Evolutionary conservation across 2,113 vertebrate species (phyloP).

Genomic region (Eolophus roseicapilla): DNA sequence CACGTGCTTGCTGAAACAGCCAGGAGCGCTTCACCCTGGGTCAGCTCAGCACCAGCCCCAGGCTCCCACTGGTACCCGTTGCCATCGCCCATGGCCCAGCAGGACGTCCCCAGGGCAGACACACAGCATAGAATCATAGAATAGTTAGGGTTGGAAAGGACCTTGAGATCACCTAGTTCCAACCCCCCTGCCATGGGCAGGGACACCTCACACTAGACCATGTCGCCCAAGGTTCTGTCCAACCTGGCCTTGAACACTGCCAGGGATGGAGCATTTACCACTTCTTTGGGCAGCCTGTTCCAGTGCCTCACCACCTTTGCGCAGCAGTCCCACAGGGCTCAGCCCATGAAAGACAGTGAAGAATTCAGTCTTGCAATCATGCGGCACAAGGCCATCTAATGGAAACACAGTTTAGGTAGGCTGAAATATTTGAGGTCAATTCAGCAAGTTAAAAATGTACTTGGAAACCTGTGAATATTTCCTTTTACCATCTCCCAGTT

Average conservation of each 20-base stretch:
- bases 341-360: not conserved
- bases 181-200: too few species aligned
- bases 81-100: not conserved
- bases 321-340: not conserved
- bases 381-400: not conserved
- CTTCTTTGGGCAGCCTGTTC: not conserved
- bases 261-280: not conserved
- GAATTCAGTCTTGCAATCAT: not conserved
- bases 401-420: not conserved
- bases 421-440: not conserved
- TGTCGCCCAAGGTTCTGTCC: not conserved
- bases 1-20: not conserved
- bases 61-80: not conserved
- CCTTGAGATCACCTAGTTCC: not conserved
- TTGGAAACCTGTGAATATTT: not conserved
- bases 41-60: not conserved
- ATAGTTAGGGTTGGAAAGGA: not conserved
- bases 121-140: not conserved
- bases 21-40: not conserved
- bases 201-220: not conserved
- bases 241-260: not conserved
- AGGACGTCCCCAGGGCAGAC: accelerated
- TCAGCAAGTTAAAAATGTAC: not conserved
- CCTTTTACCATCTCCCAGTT: not conserved
- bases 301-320: not conserved